Evolutionary conservation across 2,888 invertebrate genomes (phyloP).

Genomic region (Spatulosminthurus flaviceps): DNA sequence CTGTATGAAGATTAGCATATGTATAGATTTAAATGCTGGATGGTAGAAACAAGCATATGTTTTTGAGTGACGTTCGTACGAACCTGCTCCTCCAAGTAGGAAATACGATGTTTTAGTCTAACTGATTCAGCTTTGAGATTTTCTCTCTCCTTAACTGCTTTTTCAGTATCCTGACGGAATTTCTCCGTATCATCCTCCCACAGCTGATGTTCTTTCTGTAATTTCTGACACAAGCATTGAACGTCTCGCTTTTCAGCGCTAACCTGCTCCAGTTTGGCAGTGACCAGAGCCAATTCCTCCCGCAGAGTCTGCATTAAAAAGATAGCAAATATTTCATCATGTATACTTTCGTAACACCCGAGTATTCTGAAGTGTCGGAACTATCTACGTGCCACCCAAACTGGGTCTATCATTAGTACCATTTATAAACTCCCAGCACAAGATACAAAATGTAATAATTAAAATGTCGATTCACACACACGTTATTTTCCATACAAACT

Average conservation of each 20-base stretch:
- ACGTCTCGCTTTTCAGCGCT: conserved; percentile 70
- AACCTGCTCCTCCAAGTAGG: conserved; percentile 87
- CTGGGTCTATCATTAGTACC: too few species aligned
- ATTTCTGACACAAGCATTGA: conserved; percentile 61
- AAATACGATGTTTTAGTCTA: conserved; percentile 84
- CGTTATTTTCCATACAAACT: too few species aligned
- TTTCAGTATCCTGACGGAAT: conserved; percentile 62
- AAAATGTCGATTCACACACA: too few species aligned
- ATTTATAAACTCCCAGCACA: too few species aligned
- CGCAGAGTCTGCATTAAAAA: conserved; percentile 68
- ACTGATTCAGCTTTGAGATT: conserved; percentile 78
- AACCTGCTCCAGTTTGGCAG: conserved; percentile 73
- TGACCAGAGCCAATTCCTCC: conserved; percentile 72
- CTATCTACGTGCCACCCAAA: too few species aligned
- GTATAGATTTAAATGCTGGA: background rate
- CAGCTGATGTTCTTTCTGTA: conserved; percentile 63
- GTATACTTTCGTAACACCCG: too few species aligned
- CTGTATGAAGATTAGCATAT: conserved; percentile 33
- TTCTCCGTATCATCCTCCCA: conserved; percentile 67
- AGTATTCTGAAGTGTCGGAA: too few species aligned
- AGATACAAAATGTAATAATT: too few species aligned
- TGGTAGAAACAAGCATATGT: conserved; percentile 4
- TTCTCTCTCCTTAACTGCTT: conserved; percentile 65
- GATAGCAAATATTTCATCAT: too few species aligned
- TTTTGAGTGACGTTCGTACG: too few species aligned